phyloP scores from a whole-genome alignment of 2,797 vertebrate genomes.

The Leuciscus waleckii region DNA sequence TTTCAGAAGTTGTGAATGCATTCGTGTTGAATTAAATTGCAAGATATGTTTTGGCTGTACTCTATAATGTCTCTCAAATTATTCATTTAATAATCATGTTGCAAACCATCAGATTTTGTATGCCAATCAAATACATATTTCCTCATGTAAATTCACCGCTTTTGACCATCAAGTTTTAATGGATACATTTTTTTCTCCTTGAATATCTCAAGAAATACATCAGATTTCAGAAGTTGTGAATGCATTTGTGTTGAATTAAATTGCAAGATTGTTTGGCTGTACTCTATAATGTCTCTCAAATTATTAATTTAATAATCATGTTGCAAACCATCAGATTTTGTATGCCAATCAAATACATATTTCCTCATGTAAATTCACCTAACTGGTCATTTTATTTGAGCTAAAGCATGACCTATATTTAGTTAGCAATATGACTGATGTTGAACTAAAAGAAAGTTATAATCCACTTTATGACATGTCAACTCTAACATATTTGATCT shows the following conservation, averaged over 20 bases:
- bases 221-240: background rate
- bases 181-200: no score
- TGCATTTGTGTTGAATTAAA: background rate
- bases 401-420: conserved; percentile 39
- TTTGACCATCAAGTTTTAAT: no score
- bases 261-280: no score
- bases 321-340: background rate
- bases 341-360: background rate
- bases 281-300: no score
- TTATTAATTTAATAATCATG: no score
- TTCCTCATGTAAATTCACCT: background rate
- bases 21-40: background rate
- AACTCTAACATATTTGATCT: conserved; percentile 48
- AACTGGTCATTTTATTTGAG: background rate
- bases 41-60: no score
- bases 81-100: no score
- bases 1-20: background rate
- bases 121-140: background rate
- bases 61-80: no score
- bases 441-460: conserved; percentile 40
- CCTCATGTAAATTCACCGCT: background rate
- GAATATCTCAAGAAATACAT: no score
- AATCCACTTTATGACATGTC: conserved; percentile 41
- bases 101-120: background rate
- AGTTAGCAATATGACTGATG: conserved; percentile 30